A percentile compares a stretch with the other conserved stretches of the same genome.
Evolutionary conservation across 2,113 vertebrate genomes (phyloP).

Genomic region (Chaetodon trifascialis): DNA sequence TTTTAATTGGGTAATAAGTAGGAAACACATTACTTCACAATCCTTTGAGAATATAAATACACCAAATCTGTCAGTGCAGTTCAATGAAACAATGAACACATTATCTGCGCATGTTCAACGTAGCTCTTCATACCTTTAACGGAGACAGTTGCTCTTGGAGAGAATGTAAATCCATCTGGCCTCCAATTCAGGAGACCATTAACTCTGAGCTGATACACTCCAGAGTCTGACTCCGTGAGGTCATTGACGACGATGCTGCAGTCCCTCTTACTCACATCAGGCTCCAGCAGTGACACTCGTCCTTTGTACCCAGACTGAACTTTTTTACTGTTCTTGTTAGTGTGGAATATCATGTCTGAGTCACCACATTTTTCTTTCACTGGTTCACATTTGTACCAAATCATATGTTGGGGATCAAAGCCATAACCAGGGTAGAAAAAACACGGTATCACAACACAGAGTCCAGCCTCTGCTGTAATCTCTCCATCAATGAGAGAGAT

Average conservation of each 20-base stretch:
- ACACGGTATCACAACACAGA: slow-evolving; percentile 69
- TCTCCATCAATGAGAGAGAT: not conserved
- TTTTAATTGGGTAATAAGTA: not conserved
- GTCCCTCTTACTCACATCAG: not conserved
- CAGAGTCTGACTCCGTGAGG: slow-evolving; percentile 41
- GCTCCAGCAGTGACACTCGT: slow-evolving; percentile 32
- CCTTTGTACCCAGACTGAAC: rapidly evolving
- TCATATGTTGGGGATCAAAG: not conserved
- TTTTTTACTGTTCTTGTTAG: not conserved
- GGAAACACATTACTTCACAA: not conserved
- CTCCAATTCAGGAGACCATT: rapidly evolving
- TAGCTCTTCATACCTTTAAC: slow-evolving; percentile 54
- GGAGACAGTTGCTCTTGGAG: not conserved
- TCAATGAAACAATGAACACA: not conserved
- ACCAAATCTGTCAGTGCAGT: not conserved
- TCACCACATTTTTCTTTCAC: rapidly evolving
- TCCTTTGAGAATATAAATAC: not conserved
- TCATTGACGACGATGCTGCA: slow-evolving; percentile 48
- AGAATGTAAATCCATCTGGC: rapidly evolving
- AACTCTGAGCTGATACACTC: slow-evolving; percentile 62
- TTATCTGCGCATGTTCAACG: not conserved
- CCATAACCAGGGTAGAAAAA: rapidly evolving
- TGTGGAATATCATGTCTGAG: slow-evolving; percentile 5
- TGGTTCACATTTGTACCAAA: slow-evolving; percentile 68
- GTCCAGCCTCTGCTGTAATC: slow-evolving; percentile 57